Base-by-base conservation (phyloP, 2,113 vertebrate genomes). In the Andinoacara biseriatus region DNA sequence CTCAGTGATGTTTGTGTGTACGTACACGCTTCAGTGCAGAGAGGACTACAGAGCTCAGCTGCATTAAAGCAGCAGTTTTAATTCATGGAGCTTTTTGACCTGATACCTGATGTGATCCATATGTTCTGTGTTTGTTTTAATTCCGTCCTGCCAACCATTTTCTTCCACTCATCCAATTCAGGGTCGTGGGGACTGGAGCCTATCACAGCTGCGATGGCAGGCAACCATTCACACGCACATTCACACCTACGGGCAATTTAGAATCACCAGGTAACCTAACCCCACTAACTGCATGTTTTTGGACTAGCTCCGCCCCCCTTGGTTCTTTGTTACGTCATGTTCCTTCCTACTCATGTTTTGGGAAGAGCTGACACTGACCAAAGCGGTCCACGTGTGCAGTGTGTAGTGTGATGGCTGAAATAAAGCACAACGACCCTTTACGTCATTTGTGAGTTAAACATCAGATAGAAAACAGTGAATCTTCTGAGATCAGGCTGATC, bases 361-460 rank as follows among this genome's bases (percentile, higher is more conserved):
- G 40, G 17, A 10, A 31, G 29, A n/a, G 22, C 5, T 49, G 63
- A 18, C 5, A 15, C 5, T 0, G 62, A 17, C 22, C 62, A 17
- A 3, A 69, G 65, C 1, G 1, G 65, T 20, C 40, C 43, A 29
- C 10, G 2, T 10, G 38, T 4, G 24, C 13, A 43, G 40, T 13
- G 4, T 43, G 40, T 14, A 46, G 43, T 46, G 43, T 15, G 9
- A 15, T 11, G 13, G 0, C 10, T 3, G 60, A 6, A 49, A 29
- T 15, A 49, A 49, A 72, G 65, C 24, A 52, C 24, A 31, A 29
- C 11, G 43, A 13, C 65, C 65, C 49, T 52, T 31, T 0, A 13
- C 0, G 0, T 3, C 7, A 17, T 52, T 31, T 72, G 43, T 31
- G 10, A 0, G 1, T 52, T 72, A 2, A 1, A 52, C 17, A 52